Base-by-base conservation (phyloP, 2,797 vertebrate genomes). In the Parauchenoglanis punctatus region DNA sequence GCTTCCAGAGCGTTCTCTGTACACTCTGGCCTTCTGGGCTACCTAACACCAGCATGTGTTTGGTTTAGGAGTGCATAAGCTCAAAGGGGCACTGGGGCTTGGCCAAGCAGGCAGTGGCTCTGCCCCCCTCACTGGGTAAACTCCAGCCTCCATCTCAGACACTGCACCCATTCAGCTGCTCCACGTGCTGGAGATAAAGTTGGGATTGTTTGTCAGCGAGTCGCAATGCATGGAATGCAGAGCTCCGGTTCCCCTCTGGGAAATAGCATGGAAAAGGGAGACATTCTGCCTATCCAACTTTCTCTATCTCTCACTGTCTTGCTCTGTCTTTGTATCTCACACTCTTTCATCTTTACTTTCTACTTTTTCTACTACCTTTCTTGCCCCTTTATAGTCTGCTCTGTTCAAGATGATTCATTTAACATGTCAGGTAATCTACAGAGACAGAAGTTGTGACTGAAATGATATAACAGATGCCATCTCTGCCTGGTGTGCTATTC, bases 181-280 rank as follows among this genome's bases (percentile, higher is more conserved):
- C 94, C 77, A 91, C 15, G 87, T 92, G 92, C 91, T 87, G 92
- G 92, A 95, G 94, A 96, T 96, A 95, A 96, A 96, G 95, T 96
- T 96, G 94, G 95, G 95, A 95, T 95, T 96, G 96, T 96, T 95
- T 95, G 95, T 96, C 94, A 94, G 94, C 75, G 87, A 87, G 87
- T 93, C 95, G 95, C 92, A 95, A 96, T 95, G 95, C 91, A 92
- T 94, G 95, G 95, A 96, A 96, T 96, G 94, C 93, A 92, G 92
- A 89, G 93, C 68, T 91, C 93, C 85, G 85, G 89, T 92, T 93
- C 90, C 92, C 92, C 91, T 89, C 89, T 90, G 90, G 89, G 89
- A 92, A 89, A 87, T 58, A 67, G 87, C 90, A 92, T 89, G 86
- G 83, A 85, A 85, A 83, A 63, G 87, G 81, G 84, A 58, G 80